Conservation (phyloP, 2,888 invertebrate species). For the Allygus modestus region DNA sequence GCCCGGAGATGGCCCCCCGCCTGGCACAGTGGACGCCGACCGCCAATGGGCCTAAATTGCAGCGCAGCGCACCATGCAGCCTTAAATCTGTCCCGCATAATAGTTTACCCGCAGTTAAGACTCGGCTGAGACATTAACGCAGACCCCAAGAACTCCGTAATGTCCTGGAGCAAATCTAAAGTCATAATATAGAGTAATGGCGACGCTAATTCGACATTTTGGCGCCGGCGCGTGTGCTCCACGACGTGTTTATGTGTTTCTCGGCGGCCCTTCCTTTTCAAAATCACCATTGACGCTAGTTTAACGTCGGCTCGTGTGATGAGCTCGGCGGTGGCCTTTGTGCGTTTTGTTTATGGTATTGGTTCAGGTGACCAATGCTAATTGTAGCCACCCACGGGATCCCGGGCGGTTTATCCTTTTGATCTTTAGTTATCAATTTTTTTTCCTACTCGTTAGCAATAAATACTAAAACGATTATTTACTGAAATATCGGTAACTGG, state of each 20-base stretch:
- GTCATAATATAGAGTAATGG: constrained; percentile 61
- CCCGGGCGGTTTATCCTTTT: background rate
- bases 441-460: background rate
- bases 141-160: constrained; percentile 59
- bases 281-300: background rate
- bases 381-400: background rate
- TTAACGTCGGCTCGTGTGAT: background rate
- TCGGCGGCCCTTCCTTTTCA: background rate
- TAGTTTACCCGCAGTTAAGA: constrained; percentile 35
- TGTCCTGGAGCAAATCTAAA: constrained; percentile 61
- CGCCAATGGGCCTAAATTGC: constrained; percentile 52
- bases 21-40: constrained; percentile 15
- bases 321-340: constrained; percentile 1
- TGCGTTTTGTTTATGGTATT: background rate
- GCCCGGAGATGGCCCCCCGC: background rate
- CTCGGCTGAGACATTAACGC: constrained; percentile 30
- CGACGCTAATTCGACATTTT: constrained; percentile 4
- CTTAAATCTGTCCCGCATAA: constrained; percentile 19
- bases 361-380: constrained; percentile 26
- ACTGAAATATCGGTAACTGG: no score
- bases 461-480: no score
- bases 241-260: background rate
- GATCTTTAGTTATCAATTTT: background rate
- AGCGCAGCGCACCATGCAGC: background rate
- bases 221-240: constrained; percentile 48